These are phyloP conservation scores for Mesochorus sp. DNA, from an alignment of 2,888 invertebrate genomes.

Conservation along the genomic window DNA sequence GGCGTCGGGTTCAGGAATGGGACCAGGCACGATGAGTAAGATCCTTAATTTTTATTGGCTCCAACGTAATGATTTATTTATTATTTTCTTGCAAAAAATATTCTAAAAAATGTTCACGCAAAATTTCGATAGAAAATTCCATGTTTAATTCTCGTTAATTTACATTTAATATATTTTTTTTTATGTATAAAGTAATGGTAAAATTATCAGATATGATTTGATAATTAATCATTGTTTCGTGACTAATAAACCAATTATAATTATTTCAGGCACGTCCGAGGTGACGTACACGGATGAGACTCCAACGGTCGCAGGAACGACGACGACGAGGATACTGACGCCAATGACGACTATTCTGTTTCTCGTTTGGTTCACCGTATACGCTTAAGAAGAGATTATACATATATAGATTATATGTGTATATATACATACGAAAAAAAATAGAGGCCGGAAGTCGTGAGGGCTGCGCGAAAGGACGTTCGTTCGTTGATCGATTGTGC, in stretches of 20 bases:
- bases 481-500: constrained; percentile 54
- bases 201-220: no score
- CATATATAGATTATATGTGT: no score
- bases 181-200: no score
- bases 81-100: not conserved
- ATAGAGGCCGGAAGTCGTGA: constrained; percentile 42
- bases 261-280: constrained; percentile 47
- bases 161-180: no score
- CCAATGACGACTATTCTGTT: constrained; percentile 37
- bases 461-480: constrained; percentile 27
- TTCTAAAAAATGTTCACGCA: not conserved
- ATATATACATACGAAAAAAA: no score
- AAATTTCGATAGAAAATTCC: not conserved
- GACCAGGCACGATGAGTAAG: constrained; percentile 72
- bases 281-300: constrained; percentile 23
- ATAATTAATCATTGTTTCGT: no score
- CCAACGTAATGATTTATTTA: no score
- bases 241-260: not conserved
- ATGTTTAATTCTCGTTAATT: no score
- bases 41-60: not conserved
- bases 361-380: constrained; percentile 44
- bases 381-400: constrained; percentile 37
- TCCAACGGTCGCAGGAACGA: constrained; percentile 32
- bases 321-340: constrained; percentile 45
- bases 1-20: constrained; percentile 76